Conservation (phyloP, 1,140 invertebrate species). For the Tribolium castaneum region DNA sequence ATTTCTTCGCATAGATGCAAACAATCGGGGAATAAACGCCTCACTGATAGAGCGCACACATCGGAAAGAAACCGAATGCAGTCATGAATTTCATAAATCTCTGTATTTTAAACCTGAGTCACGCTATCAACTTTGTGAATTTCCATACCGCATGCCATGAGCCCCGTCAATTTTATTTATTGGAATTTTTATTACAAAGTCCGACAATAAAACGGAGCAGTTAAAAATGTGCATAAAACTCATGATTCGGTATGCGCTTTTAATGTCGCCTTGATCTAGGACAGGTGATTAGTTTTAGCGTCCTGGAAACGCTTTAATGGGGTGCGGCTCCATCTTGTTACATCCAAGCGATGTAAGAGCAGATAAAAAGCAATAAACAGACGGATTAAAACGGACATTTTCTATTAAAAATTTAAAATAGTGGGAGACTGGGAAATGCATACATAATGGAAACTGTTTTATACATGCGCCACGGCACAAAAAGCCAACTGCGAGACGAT, state of each 20-base stretch:
- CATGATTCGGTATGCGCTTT: constrained; percentile 7
- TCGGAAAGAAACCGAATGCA: not conserved
- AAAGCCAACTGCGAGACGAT: not conserved
- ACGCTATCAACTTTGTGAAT: constrained; percentile 3
- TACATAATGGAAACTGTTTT: constrained; percentile 9
- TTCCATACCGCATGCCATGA: constrained; percentile 27
- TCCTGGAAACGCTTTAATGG: not conserved
- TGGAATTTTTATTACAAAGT: constrained; percentile 21
- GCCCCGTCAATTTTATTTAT: constrained; percentile 27
- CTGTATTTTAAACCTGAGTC: constrained; percentile 23
- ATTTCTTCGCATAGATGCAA: not conserved
- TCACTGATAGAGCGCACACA: not conserved
- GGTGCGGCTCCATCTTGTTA: constrained; percentile 1
- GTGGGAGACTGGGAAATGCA: constrained; percentile 22
- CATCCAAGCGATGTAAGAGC: not conserved
- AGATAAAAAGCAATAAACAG: constrained; percentile 29
- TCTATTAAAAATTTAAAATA: constrained; percentile 36
- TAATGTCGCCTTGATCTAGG: not conserved
- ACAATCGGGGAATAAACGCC: constrained; percentile 2
- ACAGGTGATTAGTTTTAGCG: constrained; percentile 19
- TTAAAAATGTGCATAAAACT: constrained; percentile 30
- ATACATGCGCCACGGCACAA: not conserved
- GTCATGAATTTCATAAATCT: constrained; percentile 31
- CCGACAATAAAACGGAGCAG: not conserved
- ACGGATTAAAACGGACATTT: constrained; percentile 32